Evolutionary conservation across 2,797 vertebrate genomes (phyloP), one percentile per base, ranked within the genome.

Genomic region (Falco naumanni): DNA sequence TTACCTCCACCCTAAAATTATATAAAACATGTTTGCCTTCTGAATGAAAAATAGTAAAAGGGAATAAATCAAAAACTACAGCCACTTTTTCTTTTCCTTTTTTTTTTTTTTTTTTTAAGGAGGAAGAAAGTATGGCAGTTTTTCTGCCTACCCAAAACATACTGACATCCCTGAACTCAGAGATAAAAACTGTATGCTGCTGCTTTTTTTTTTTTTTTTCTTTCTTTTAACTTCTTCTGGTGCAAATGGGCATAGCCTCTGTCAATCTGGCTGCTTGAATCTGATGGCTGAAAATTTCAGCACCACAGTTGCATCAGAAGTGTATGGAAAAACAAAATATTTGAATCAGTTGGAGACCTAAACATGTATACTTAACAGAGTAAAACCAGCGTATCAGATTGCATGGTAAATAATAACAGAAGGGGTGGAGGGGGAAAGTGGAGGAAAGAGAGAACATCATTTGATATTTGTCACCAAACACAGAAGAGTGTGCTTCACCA

Each of bases 1-100:
- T 87, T 85, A 60, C 20, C 9, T 77, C 34, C 51, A 39, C 33
- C 5, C 11, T 10, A 45, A 34, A 63, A 24, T 71, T 92, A 43
- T 19, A 65, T 57, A 86, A 90, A 81, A 21, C 20, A 16, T 29
- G 28, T 75, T 50, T 75, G 1, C n/a, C 34, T 87, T 65, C 37
- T 45, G 25, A 94, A 71, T 48, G 9, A 84, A 85, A 91, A 90
- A 63, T 57, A 85, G 34, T 79, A 54, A 43, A 86, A 86, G 6
- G 5, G 5, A 75, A 78, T 85, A 80, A 84, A 87, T 65, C 11
- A 61, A 54, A 81, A 66, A 34, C 13, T 81, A 59, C 13, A 68
- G 15, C 26, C 3, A 15, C 0, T 3, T 68, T 4, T 53, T 47
- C n/a, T 6, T 54, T 56, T 53, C 7, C 39, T 41, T 41, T 43